Evolutionary conservation across 2,888 invertebrate species (phyloP).

Genomic region (Andrena haemorrhoa): DNA sequence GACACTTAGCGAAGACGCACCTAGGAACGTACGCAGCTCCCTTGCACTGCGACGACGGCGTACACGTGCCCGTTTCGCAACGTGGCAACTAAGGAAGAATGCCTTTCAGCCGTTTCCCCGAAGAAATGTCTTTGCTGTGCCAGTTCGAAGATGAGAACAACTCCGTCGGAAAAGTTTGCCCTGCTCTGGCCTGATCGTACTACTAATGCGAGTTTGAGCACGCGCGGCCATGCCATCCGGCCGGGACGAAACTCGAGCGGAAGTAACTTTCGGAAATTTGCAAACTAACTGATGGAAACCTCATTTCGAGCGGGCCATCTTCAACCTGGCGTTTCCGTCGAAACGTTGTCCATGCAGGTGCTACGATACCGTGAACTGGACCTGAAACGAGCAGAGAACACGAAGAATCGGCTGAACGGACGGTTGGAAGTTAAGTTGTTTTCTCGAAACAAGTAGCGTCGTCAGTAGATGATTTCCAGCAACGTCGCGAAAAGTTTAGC

Average conservation of each 20-base stretch:
- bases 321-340: constrained; percentile 36
- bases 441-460: neutral
- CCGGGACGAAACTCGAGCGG: constrained; percentile 53
- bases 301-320: constrained; percentile 66
- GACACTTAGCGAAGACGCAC: neutral
- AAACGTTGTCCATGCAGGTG: constrained; percentile 49
- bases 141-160: constrained; percentile 57
- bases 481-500: no score
- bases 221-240: constrained; percentile 48
- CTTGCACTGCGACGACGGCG: neutral
- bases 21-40: constrained; percentile 2
- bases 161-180: constrained; percentile 59
- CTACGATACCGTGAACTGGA: constrained; percentile 5
- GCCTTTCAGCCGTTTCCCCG: constrained; percentile 3
- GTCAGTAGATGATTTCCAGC: neutral
- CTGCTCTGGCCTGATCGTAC: constrained; percentile 59
- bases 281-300: constrained; percentile 73
- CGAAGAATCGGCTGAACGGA: neutral
- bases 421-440: neutral
- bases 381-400: neutral
- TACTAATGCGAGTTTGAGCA: constrained; percentile 73
- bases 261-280: constrained; percentile 72
- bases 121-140: constrained; percentile 43
- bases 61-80: neutral
- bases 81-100: constrained; percentile 23